Base-by-base conservation (phyloP, 2,888 invertebrate species). In the Tetragonula carbonaria region DNA sequence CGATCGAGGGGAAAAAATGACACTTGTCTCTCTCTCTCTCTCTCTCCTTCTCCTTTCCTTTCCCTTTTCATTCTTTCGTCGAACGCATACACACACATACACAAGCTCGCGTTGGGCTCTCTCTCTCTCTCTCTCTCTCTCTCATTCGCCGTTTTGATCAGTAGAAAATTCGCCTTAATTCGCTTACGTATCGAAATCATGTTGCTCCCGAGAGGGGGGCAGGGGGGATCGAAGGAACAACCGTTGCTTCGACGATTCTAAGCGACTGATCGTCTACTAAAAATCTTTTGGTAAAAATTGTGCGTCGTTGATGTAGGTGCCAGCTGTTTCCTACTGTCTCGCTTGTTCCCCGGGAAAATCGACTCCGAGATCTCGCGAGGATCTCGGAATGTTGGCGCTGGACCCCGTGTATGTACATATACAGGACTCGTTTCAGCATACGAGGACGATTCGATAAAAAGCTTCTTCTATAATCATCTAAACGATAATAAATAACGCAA, bases 151-250 rank as follows among this genome's bases (percentile, higher is more conserved):
- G 28, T 28, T 74, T 71, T 80, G 78, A 63, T 85, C 71, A 45
- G 62, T 83, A 83, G 76, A 86, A 85, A 89, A 82, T 80, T 33
- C 68, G 75, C 73, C 57, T 68, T 80, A 78, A 65, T n/a, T n/a
- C 78, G 70, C 68, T 74, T 76, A 57, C 76, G 75, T 85, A 88
- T 88, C 88, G 85, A 88, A 79, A 77, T 63, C 53, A 57, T 13
- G 74, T 89, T 89, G 89, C 81, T 88, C 89, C 88, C 88, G 74
- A 68, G 28, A 57, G 50, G 33, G 38, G 38, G 33, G 33, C 4
- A 4, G 33, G 38, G 45, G 45, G 45, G 45, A 77, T 81, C 89
- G 86, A 89, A 80, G 77, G 74, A 77, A 85, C 75, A 59, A 57
- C 65, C 74, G 72, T 78, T 59, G 62, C 68, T 73, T 86, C 89